Evolutionary conservation across 1,140 invertebrate genomes (phyloP).

Genomic region (Camponotus floridanus): DNA sequence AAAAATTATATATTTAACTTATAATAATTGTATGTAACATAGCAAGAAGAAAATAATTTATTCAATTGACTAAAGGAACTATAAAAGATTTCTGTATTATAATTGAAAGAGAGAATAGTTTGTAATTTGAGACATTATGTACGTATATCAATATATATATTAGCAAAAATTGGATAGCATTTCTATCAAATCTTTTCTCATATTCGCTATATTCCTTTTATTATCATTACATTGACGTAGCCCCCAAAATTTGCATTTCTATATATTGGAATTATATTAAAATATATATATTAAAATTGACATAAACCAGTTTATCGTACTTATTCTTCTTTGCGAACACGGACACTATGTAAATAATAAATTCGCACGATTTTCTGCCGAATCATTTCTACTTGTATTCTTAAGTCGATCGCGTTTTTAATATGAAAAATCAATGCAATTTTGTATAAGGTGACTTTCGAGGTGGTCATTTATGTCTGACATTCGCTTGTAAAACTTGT

Average conservation of each 20-base stretch:
- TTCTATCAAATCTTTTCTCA: not conserved
- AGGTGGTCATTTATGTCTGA: not conserved
- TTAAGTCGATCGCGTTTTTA: not conserved
- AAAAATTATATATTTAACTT: not conserved
- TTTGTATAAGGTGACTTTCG: conserved; percentile 2
- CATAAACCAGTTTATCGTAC: conserved; percentile 26
- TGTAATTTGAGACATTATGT: not conserved
- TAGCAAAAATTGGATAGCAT: not conserved
- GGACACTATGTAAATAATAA: not conserved
- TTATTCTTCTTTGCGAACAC: not conserved
- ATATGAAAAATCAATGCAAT: conserved; percentile 2
- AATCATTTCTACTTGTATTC: not conserved
- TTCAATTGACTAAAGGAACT: not conserved
- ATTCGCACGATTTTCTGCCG: conserved; percentile 3
- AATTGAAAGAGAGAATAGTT: not conserved
- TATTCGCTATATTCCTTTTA: not conserved
- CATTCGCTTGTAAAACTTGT: conserved; percentile 43
- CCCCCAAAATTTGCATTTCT: conserved; percentile 28
- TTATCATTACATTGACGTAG: not conserved
- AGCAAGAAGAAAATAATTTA: not conserved
- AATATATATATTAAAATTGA: conserved; percentile 7
- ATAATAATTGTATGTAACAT: not conserved
- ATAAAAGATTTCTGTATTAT: not conserved
- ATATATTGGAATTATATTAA: conserved; percentile 31
- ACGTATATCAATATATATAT: no score